Evolutionary conservation across 2,113 vertebrate species (phyloP).

Genomic region (Chaetodon trifascialis): DNA sequence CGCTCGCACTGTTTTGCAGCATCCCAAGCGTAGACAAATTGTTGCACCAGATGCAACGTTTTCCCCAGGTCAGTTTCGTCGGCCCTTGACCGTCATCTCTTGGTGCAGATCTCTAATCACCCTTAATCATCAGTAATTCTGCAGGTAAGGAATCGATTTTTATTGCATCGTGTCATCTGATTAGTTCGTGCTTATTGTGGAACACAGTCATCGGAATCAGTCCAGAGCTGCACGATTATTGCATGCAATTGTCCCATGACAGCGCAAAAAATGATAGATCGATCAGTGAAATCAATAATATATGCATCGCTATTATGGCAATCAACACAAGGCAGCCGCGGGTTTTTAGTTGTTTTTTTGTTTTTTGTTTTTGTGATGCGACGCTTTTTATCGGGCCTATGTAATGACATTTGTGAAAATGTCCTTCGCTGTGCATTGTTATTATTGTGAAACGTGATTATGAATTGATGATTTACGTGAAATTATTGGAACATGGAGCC

Average conservation of each 20-base stretch:
- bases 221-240: constrained; percentile 17
- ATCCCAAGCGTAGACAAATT: constrained; percentile 59
- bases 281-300: constrained; percentile 4
- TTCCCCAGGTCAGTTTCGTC: constrained; percentile 12
- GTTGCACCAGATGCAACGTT: constrained; percentile 71
- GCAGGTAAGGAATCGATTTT: constrained; percentile 66
- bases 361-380: not conserved
- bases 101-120: constrained; percentile 33
- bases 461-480: not conserved
- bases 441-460: not conserved
- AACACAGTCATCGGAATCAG: not conserved
- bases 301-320: not conserved
- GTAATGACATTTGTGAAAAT: not conserved
- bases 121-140: constrained; percentile 40
- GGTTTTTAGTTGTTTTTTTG: not conserved
- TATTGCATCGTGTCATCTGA: not conserved
- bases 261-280: constrained; percentile 19
- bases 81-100: constrained; percentile 31
- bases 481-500: not conserved
- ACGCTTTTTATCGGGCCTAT: not conserved
- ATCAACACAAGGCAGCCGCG: not conserved
- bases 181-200: constrained; percentile 7
- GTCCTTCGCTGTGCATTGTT: not conserved
- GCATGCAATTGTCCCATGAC: constrained; percentile 10
- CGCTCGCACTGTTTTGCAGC: constrained; percentile 31